Conservation (phyloP, 2,888 invertebrate species). For the Hyalella azteca region DNA sequence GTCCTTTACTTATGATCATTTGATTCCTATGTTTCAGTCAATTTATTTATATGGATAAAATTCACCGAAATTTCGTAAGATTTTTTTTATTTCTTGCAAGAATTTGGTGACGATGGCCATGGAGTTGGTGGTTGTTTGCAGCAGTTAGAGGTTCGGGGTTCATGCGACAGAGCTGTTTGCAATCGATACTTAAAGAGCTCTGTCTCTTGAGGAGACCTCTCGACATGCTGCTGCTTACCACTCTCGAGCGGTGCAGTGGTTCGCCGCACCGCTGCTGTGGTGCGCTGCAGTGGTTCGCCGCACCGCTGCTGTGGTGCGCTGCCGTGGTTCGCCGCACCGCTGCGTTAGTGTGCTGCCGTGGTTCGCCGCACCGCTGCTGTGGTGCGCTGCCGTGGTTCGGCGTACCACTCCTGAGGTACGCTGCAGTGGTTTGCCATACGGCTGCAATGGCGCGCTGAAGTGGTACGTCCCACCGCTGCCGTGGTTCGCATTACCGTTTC, state of each 20-base stretch:
- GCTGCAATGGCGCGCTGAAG: neutral
- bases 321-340: neutral
- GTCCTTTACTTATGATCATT: too few species aligned
- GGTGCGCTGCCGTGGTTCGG: neutral
- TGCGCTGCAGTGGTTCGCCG: neutral
- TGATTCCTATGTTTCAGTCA: too few species aligned
- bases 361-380: neutral
- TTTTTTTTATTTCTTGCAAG: too few species aligned
- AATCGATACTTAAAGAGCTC: constrained; percentile 32
- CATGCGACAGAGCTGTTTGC: neutral
- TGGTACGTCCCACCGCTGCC: too few species aligned
- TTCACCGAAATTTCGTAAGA: too few species aligned
- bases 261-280: neutral
- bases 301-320: neutral
- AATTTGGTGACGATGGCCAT: too few species aligned
- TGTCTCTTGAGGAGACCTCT: constrained; percentile 2
- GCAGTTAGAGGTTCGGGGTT: too few species aligned
- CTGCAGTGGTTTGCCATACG: neutral
- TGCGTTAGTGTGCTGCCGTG: neutral
- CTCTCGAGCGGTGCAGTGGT: neutral
- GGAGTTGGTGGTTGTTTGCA: too few species aligned
- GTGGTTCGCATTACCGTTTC: too few species aligned
- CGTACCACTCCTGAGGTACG: neutral
- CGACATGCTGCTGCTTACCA: neutral
- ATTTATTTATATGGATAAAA: too few species aligned